These are phyloP conservation scores for Hemiprocne comata DNA, from an alignment of 2,113 vertebrate genomes.

Conservation along the genomic window DNA sequence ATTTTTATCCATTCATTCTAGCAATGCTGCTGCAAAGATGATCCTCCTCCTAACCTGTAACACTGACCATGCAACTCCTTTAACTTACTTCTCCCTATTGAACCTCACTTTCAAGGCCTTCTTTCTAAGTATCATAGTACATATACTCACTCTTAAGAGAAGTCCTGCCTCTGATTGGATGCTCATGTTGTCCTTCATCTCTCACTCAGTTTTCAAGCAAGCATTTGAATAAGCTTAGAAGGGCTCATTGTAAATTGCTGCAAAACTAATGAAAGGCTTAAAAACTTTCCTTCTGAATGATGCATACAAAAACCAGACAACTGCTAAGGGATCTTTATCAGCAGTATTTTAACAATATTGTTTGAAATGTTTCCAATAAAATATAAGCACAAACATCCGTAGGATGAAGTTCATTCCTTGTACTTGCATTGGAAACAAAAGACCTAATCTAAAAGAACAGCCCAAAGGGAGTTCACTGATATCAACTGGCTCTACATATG, in stretches of 20 bases:
- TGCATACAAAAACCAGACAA: neutral
- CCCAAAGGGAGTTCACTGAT: neutral
- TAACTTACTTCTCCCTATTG: neutral
- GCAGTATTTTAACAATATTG: neutral
- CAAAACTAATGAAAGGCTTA: neutral
- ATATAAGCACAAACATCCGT: neutral
- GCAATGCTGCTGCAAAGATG: neutral
- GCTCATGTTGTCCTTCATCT: neutral
- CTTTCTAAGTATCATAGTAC: neutral
- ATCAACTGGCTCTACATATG: rapidly evolving
- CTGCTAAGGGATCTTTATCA: neutral
- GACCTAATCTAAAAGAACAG: neutral
- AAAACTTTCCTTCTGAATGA: neutral
- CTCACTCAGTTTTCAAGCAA: neutral
- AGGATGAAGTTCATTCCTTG: neutral
- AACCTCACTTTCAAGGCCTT: neutral
- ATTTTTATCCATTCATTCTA: neutral
- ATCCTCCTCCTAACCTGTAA: neutral
- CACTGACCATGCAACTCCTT: neutral
- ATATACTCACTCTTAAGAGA: neutral
- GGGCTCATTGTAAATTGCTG: neutral
- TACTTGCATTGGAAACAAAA: neutral
- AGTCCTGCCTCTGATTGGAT: neutral
- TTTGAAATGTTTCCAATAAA: neutral
- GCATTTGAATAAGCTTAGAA: neutral